Evolutionary conservation across 1,140 invertebrate genomes (phyloP), one percentile per base, ranked within the genome.

Genomic region (Danaus melanippus): DNA sequence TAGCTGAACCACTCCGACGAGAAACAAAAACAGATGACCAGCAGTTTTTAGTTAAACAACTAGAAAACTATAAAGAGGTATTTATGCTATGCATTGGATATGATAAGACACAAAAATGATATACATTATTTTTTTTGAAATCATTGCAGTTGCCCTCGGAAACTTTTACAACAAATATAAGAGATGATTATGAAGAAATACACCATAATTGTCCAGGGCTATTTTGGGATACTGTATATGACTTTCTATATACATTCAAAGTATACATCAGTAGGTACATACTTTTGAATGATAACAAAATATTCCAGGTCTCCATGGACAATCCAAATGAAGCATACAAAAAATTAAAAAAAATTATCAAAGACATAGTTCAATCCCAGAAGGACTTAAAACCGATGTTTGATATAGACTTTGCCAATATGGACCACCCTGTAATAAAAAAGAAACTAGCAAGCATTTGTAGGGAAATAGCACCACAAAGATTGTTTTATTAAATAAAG

Each of bases 111-210:
- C n/a, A 11, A 5, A 41, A 15, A n/a, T 46, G 7, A 12, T 17
- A 49, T 32, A 12, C 49, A 17, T 49, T 52, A 50, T 51, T 56
- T 12, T 46, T 45, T 56, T 32, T 12, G 21, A 3, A 32, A 32
- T 32, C 15, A 8, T 67, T 64, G 45, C 50, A 82, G 76, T 47
- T 67, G 53, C 60, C 66, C 8, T 42, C 55, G 8, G 71, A 76
- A 53, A 71, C 65, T 8, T 53, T 53, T 43, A 67, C 69, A 11
- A 68, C 73, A 10, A 70, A 56, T n/a, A 60, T 80, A 50, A 71
- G 56, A 57, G 79, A 84, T 50, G 69, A 79, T 11, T 86, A 83
- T 54, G 83, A 86, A 62, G 63, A 67, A 45, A 72, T 84, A 53
- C 79, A 84, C 53, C 70, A 72, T 2, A 67, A 71, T 46, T 67